phyloP scores from a whole-genome alignment of 2,888 invertebrate genomes.

The Cryptus viduatorius region DNA sequence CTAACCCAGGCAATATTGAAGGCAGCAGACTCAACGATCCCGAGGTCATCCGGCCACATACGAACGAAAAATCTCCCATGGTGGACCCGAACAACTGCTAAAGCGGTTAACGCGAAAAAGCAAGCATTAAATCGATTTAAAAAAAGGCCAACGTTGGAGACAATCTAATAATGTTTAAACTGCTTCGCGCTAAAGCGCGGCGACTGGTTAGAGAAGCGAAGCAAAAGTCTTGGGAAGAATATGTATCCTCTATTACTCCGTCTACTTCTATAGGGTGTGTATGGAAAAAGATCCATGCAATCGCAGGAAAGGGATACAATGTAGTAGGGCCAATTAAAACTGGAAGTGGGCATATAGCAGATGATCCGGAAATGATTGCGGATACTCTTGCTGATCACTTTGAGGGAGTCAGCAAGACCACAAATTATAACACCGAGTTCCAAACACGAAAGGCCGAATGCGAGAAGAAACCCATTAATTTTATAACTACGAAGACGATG shows the following conservation, averaged over 20 bases:
- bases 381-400: not conserved
- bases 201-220: not conserved
- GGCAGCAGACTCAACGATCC: not conserved
- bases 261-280: not conserved
- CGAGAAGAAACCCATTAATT: not conserved
- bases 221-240: not conserved
- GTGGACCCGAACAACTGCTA: not conserved
- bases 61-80: not conserved
- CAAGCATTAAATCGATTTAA: not conserved
- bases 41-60: not conserved
- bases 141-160: not conserved
- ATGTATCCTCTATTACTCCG: not conserved
- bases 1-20: not conserved
- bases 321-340: not conserved
- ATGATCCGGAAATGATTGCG: not conserved
- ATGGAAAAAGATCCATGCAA: constrained; percentile 4
- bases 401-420: not conserved
- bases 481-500: not conserved
- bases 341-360: not conserved
- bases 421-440: not conserved
- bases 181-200: not conserved
- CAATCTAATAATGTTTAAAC: constrained; percentile 2
- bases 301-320: not conserved
- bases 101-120: not conserved
- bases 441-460: not conserved